These are phyloP conservation scores for Pavo muticus DNA, from an alignment of 2,113 vertebrate species.

Conservation along the genomic window DNA sequence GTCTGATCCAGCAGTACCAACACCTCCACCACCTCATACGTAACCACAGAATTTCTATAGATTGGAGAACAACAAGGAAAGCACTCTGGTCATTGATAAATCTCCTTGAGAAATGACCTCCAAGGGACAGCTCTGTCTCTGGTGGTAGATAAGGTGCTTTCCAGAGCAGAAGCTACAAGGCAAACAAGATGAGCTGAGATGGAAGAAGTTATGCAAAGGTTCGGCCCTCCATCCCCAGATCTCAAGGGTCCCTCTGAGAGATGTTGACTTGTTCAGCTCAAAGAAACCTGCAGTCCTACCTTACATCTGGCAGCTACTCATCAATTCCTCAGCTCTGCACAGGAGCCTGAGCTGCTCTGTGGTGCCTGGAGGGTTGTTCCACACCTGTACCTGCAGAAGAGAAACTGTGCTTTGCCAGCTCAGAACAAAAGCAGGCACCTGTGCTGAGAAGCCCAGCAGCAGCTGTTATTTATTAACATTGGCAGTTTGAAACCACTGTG, in stretches of 20 bases:
- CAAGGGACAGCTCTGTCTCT: rapidly evolving
- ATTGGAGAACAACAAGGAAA: background rate
- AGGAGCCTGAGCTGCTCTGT: background rate
- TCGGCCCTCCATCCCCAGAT: background rate
- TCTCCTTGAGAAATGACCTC: background rate
- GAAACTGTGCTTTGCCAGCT: background rate
- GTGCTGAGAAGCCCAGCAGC: background rate
- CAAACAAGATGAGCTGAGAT: background rate
- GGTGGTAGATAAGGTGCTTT: background rate
- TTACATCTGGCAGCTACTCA: background rate
- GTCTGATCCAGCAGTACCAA: background rate
- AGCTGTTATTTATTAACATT: background rate
- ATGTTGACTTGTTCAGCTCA: rapidly evolving
- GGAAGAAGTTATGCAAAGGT: rapidly evolving
- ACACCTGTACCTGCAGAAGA: background rate
- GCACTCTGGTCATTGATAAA: background rate
- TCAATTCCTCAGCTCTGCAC: background rate
- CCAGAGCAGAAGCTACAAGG: background rate
- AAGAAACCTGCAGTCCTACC: background rate
- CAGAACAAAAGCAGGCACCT: background rate
- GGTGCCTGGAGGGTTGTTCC: background rate
- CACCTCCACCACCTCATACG: background rate
- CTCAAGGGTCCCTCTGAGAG: background rate
- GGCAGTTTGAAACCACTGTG: background rate
- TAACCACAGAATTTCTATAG: background rate